Base-by-base conservation (phyloP, 30 jellyfish, hydroid and myxozoan species). In the Aurelia coerulea region DNA sequence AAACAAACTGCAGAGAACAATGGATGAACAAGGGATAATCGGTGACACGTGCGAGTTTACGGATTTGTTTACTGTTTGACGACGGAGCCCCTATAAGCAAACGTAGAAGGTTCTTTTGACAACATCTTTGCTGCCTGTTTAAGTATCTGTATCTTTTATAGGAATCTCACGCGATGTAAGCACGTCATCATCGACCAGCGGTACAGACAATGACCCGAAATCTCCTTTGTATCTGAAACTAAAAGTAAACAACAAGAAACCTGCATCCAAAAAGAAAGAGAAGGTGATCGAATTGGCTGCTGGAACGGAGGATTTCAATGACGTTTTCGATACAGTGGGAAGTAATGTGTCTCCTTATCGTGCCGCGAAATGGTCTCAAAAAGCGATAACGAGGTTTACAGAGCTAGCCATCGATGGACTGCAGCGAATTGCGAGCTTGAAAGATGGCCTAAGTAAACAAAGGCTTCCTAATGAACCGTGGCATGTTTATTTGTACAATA, bases 401-500 rank as follows among this genome's bases (percentile, higher is more conserved):
- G 87, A 83, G 73, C 62, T 95, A 76, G 72, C 92, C 3, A 60
- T 89, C 2, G 90, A 75, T 50, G 97, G 94, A 29, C 53, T 52
- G 66, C 97, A 87, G 19, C 77, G 94, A 59, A 70, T 93, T 18
- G 98, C 92, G 32, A 76, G 97, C 49, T 80, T 88, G 35, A 92
- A 87, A 65, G 60, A 71, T 16, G 78, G 68, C 18, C 58, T 15
- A n/a, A 78, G 66, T 31, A 76, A 89, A 58, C 59, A 64, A 29
- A 19, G 62, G 16, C 42, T 72, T 19, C 65, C 86, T 16, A 85
- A 79, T 35, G 97, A 85, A 4, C 91, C 94, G 31, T 73, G 76
- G 79, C 92, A 80, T 29, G 85, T 95, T 12, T 95, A 90, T 71
- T 60, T 95, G 85, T 90, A 95, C 49, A 88, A 95, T 75, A 95